A percentile compares a stretch with the other conserved stretches of the same genome.
phyloP scores from a whole-genome alignment of 2,888 invertebrate genomes.

The Sisyra terminalis region DNA sequence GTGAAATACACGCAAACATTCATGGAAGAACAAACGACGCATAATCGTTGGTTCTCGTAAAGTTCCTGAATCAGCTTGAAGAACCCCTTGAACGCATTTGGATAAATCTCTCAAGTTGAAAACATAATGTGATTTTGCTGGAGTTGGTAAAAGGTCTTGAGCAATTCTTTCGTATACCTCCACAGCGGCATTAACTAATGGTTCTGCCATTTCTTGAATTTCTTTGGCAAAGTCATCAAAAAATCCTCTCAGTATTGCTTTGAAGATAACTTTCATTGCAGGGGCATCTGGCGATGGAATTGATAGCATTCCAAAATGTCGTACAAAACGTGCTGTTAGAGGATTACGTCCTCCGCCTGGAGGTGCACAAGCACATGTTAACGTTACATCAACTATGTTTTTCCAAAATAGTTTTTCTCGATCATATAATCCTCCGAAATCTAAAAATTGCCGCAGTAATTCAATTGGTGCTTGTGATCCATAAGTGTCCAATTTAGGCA shows the following conservation, averaged over 20 bases:
- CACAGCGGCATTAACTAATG: slow-evolving; percentile 68
- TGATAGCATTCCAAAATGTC: slow-evolving; percentile 76
- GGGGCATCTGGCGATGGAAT: slow-evolving; percentile 66
- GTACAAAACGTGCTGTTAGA: slow-evolving; percentile 64
- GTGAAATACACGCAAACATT: slow-evolving; percentile 81
- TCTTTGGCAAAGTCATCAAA: slow-evolving; percentile 58
- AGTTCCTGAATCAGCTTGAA: slow-evolving; percentile 61
- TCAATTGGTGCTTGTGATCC: slow-evolving; percentile 89
- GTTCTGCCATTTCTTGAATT: slow-evolving; percentile 46
- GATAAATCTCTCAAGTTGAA: slow-evolving; percentile 85
- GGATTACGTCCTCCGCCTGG: slow-evolving; percentile 84
- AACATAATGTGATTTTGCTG: slow-evolving; percentile 82
- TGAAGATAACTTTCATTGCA: slow-evolving; percentile 64
- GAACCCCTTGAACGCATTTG: slow-evolving; percentile 77
- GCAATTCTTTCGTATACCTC: slow-evolving; percentile 69
- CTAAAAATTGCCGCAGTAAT: slow-evolving; percentile 58
- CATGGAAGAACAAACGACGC: slow-evolving; percentile 73
- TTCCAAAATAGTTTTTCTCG: slow-evolving; percentile 82
- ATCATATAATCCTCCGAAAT: slow-evolving; percentile 72
- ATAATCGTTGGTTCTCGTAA: slow-evolving; percentile 51
- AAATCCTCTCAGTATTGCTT: slow-evolving; percentile 57
- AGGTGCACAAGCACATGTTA: slow-evolving; percentile 74
- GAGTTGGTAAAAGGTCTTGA: slow-evolving; percentile 71
- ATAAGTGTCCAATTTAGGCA: slow-evolving; percentile 75
- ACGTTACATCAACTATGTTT: slow-evolving; percentile 63